Base-by-base conservation (phyloP, 2,797 vertebrate genomes). In the Botia kubotai region DNA sequence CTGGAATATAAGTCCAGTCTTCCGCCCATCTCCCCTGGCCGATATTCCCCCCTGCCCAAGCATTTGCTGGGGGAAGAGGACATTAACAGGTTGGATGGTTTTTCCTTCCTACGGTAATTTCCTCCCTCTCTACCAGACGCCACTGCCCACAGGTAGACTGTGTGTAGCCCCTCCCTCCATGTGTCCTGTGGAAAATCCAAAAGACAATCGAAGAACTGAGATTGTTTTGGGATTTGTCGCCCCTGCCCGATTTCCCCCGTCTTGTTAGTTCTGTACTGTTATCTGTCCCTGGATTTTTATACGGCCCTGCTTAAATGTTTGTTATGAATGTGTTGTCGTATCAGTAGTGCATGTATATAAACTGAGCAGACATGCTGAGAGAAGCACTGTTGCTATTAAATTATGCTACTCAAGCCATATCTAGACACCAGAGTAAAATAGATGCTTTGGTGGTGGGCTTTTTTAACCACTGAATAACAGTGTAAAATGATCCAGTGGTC, bases 1-100 rank as follows among this genome's bases (percentile, higher is more conserved):
- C 94, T 98, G 95, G 97, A 98, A 90, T 98, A 97, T 93, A 98
- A 97, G 93, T 91, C 96, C 60, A 95, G 95, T 81, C 90, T 96
- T 88, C 94, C 96, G 7, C 95, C 96, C 53, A 95, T 97, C 89
- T 97, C 97, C 88, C 96, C 97, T 0, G 95, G 95, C 93, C 97
- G 95, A 93, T 98, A 98, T 88, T 98, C 97, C 78, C 97, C 96
- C 87, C 94, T 98, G 89, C 95, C 96, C 87, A 97, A 96, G 94
- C 96, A 98, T 94, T 95, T 98, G 94, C 94, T 97, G 86, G 94
- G 96, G 92, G 97, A 98, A 90, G 97, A 98, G 0, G 97, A 98
- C 92, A 95, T 98, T 92, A 96, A 96, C 95, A 98, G 97, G 97
- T 98, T 95, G 96, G 97, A 96, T 90, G 91, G 90, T 93, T 94